phyloP scores from a whole-genome alignment of 2,888 invertebrate species.

The Mactromeris polynyma region DNA sequence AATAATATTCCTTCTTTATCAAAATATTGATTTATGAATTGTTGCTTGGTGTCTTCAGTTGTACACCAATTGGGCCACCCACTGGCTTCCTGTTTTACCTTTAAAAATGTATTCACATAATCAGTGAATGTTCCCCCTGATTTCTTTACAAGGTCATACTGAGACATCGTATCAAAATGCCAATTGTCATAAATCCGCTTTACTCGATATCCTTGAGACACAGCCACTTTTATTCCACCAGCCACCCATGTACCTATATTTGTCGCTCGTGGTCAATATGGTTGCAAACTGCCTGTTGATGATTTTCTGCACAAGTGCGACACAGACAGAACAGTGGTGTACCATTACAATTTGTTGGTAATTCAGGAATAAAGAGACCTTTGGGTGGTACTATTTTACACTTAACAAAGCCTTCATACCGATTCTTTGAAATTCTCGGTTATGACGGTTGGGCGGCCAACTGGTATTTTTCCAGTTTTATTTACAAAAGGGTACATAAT shows the following conservation, averaged over 20 bases:
- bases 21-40: constrained; percentile 69
- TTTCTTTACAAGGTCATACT: constrained; percentile 58
- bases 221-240: constrained; percentile 82
- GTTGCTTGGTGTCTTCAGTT: constrained; percentile 63
- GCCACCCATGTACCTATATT: constrained; percentile 83
- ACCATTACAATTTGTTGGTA: constrained; percentile 78
- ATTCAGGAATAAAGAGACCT: constrained; percentile 79
- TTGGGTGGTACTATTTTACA: constrained; percentile 77
- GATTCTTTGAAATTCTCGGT: constrained; percentile 70
- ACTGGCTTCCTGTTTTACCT: constrained; percentile 82
- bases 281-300: constrained; percentile 28
- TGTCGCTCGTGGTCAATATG: constrained; percentile 64
- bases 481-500: constrained; percentile 78
- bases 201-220: constrained; percentile 80
- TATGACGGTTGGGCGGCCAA: constrained; percentile 75
- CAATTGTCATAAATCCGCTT: constrained; percentile 83
- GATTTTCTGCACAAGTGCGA: constrained; percentile 62
- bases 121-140: constrained; percentile 78
- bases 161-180: constrained; percentile 76
- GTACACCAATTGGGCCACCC: constrained; percentile 69
- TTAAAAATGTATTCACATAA: no score
- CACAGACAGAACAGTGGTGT: constrained; percentile 86
- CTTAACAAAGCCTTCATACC: constrained; percentile 77
- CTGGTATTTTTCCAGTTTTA: constrained; percentile 73
- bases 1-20: constrained; percentile 38